Evolutionary conservation across 2,797 vertebrate genomes (phyloP).

Genomic region (Danionella dracula): DNA sequence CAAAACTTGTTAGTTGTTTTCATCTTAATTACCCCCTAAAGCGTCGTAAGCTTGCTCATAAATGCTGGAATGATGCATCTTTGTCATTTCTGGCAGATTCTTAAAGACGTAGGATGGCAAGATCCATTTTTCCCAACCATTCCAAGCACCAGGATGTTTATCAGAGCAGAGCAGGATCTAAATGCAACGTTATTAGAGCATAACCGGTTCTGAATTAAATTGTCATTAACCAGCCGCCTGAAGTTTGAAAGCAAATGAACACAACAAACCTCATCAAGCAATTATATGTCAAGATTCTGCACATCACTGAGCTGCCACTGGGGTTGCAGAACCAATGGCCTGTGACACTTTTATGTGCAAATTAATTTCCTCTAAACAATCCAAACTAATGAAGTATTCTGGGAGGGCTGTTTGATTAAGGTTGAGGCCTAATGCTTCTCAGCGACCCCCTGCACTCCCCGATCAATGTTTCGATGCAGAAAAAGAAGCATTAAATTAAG

Average conservation of each 20-base stretch:
- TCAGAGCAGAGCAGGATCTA: constrained; percentile 29
- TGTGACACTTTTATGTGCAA: constrained; percentile 42
- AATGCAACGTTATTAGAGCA: constrained; percentile 26
- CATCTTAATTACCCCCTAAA: constrained; percentile 37
- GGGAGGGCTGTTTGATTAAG: constrained; percentile 35
- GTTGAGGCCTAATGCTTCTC: constrained; percentile 19
- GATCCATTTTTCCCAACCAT: constrained; percentile 2
- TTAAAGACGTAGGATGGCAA: constrained; percentile 16
- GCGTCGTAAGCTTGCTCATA: constrained; percentile 21
- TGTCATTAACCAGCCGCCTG: constrained; percentile 8
- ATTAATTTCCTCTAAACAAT: constrained; percentile 45
- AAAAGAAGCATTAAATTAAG: constrained; percentile 1
- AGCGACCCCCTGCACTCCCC: background rate
- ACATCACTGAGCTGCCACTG: background rate
- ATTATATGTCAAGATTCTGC: constrained; percentile 26
- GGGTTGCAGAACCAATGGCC: constrained; percentile 20
- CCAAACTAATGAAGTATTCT: constrained; percentile 38
- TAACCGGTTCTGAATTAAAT: constrained; percentile 27
- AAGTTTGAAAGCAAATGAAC: constrained; percentile 27
- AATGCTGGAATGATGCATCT: constrained; percentile 37
- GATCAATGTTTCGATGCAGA: background rate
- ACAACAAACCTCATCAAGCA: constrained; percentile 17
- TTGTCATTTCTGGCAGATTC: constrained; percentile 24
- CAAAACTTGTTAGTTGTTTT: constrained; percentile 27
- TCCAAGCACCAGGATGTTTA: constrained; percentile 26